Conservation (phyloP, 1,140 invertebrate genomes). For the Diprion similis region DNA sequence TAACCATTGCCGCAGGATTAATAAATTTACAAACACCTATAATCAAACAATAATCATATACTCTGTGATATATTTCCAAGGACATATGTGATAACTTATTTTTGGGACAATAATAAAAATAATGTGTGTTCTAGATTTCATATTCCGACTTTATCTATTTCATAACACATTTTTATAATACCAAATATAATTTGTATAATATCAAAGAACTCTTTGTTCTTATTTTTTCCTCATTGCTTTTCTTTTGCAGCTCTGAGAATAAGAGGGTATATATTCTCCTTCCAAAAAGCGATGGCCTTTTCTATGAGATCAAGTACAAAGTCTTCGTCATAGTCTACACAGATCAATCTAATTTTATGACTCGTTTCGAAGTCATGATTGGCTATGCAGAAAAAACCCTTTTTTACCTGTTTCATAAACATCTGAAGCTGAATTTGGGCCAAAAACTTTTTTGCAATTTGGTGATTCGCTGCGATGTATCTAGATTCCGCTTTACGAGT, state of each 20-base stretch:
- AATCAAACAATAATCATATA: constrained; percentile 20
- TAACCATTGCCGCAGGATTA: constrained; percentile 39
- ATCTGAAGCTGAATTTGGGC: constrained; percentile 63
- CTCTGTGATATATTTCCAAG: not conserved
- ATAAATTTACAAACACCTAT: constrained; percentile 46
- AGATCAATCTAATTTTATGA: constrained; percentile 33
- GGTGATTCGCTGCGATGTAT: constrained; percentile 45
- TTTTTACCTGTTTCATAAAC: constrained; percentile 51
- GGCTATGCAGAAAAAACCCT: constrained; percentile 47
- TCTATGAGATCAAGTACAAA: constrained; percentile 18
- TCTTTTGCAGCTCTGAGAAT: constrained; percentile 4
- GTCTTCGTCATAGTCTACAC: constrained; percentile 23
- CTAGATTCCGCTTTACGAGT: constrained; percentile 52
- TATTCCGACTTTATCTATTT: not conserved
- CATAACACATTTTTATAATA: not conserved
- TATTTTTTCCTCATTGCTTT: not conserved
- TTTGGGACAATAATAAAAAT: not conserved
- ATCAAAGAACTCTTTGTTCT: not conserved
- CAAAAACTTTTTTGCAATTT: constrained; percentile 53
- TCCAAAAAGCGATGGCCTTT: constrained; percentile 25
- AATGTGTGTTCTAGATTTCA: not conserved
- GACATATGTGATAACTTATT: constrained; percentile 8
- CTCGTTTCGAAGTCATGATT: constrained; percentile 37
- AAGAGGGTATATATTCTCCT: constrained; percentile 26
- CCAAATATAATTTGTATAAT: constrained; percentile 3